Evolutionary conservation across 1,140 invertebrate species (phyloP).

Genomic region (Spodoptera frugiperda): DNA sequence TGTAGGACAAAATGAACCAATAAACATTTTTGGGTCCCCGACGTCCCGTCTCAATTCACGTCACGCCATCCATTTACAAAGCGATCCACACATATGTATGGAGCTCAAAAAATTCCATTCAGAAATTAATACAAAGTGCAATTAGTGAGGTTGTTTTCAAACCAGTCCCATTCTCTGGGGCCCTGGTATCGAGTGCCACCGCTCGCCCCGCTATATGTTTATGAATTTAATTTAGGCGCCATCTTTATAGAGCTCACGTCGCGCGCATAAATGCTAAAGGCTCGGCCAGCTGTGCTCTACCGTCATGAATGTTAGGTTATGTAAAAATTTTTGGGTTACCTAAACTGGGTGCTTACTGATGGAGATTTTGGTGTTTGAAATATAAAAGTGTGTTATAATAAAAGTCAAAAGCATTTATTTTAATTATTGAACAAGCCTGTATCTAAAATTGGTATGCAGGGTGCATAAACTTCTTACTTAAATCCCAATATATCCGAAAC

Average conservation of each 20-base stretch:
- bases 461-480: no score
- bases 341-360: conserved; percentile 3
- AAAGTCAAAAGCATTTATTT: no score
- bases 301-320: conserved; percentile 34
- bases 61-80: conserved; percentile 4
- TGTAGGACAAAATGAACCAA: not conserved
- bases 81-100: not conserved
- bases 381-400: not conserved
- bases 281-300: conserved; percentile 33
- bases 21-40: conserved; percentile 7
- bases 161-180: not conserved
- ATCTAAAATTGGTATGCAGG: no score
- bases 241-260: conserved; percentile 43
- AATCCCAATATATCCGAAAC: no score
- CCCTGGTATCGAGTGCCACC: conserved; percentile 4
- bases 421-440: no score
- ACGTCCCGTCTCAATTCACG: not conserved
- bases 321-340: conserved; percentile 26
- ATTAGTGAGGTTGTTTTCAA: conserved; percentile 28
- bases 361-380: not conserved
- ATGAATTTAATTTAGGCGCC: conserved; percentile 44
- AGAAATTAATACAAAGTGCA: conserved; percentile 31
- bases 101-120: not conserved
- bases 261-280: conserved; percentile 38
- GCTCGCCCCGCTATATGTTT: conserved; percentile 26